Conservation (phyloP, 2,797 vertebrate species). For the Mastacembelus armatus region DNA sequence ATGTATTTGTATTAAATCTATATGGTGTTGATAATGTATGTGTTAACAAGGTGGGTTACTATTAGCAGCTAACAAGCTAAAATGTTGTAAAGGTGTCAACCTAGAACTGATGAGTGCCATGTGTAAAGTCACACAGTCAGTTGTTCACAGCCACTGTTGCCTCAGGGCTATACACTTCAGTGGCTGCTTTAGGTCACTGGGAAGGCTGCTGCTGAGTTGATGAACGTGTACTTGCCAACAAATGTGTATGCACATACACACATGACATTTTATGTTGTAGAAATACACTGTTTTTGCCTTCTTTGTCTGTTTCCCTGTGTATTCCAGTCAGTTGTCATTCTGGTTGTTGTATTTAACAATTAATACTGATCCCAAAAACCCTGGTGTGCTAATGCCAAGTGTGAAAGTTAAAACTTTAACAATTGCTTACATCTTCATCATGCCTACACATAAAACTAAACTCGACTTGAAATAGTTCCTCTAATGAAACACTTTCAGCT, state of each 20-base stretch:
- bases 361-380: background rate
- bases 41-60: background rate
- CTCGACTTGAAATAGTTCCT: slow-evolving; percentile 3
- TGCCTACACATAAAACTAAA: background rate
- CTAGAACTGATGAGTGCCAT: background rate
- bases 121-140: slow-evolving; percentile 4
- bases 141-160: slow-evolving; percentile 4
- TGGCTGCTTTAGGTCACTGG: slow-evolving; percentile 6
- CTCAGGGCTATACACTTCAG: background rate
- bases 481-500: background rate
- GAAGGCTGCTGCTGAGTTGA: background rate
- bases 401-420: background rate
- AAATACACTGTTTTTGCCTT: background rate
- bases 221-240: background rate
- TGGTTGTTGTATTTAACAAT: background rate
- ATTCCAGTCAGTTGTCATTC: background rate
- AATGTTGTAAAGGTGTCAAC: background rate
- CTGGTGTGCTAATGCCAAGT: background rate
- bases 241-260: background rate
- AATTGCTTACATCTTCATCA: slow-evolving; percentile 9
- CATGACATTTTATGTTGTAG: background rate
- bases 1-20: background rate
- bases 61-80: background rate
- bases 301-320: background rate
- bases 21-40: background rate